Conservation (phyloP, 2,797 vertebrate genomes). For the Otolemur crassicaudatus region DNA sequence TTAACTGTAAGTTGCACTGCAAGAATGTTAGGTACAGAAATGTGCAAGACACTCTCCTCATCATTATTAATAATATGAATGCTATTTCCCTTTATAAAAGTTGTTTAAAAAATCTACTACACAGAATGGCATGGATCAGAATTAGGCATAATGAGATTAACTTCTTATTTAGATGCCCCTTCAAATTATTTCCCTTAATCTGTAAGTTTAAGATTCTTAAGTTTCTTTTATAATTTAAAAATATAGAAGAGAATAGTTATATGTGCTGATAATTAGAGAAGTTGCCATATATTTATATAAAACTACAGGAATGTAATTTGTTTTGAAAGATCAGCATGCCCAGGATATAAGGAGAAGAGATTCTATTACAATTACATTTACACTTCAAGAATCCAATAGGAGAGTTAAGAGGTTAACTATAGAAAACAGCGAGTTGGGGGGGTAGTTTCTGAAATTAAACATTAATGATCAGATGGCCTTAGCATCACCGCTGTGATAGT, state of each 20-base stretch:
- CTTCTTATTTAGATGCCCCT: neutral
- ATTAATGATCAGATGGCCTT: neutral
- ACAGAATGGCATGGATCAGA: neutral
- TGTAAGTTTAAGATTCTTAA: neutral
- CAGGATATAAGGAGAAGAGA: neutral
- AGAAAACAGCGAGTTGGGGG: neutral
- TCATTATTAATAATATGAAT: conserved; percentile 37
- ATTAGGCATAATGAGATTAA: neutral
- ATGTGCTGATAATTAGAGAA: neutral
- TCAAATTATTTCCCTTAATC: neutral
- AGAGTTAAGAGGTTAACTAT: neutral
- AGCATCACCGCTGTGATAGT: neutral
- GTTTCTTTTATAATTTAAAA: neutral
- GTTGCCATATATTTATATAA: neutral
- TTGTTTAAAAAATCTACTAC: neutral
- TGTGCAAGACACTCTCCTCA: conserved; percentile 8
- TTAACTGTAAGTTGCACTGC: neutral
- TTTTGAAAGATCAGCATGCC: neutral
- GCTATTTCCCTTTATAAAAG: neutral
- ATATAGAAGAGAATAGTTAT: neutral
- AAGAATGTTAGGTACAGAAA: conserved; percentile 61
- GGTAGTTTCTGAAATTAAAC: neutral
- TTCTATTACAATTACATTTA: neutral
- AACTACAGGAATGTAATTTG: neutral
- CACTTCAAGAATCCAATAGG: neutral